Base-by-base conservation (phyloP, 2,113 vertebrate species). In the Micromys minutus region DNA sequence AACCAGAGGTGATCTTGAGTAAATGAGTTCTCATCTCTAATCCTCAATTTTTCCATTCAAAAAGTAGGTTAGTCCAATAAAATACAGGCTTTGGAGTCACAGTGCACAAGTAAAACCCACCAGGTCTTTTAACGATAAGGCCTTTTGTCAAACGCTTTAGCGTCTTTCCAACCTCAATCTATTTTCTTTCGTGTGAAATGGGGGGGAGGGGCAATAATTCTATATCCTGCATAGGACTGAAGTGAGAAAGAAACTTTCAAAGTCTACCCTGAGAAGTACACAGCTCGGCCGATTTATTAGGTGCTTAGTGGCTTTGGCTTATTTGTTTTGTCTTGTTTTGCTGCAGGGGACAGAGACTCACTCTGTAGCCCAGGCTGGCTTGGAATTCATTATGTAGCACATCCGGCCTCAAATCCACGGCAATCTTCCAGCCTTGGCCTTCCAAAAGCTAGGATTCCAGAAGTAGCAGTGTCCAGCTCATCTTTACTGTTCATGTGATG, bases 1-100 rank as follows among this genome's bases (percentile, higher is more conserved):
- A n/a, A 34, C 17, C 39, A 34, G 52, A 31, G 55, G 19, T 63
- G 16, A 77, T 24, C 47, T 29, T 85, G 59, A n/a, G 17, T 67
- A 55, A 92, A 45, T 55, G 59, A 45, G 47, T 93, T 26, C 83
- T 79, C 47, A 69, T 69, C n/a, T 76, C 45, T 87, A 31, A 36
- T 22, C n/a, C 91, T 57, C 36, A 26, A 17, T 24, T 50, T 63
- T 29, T 63, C 67, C 45, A 5, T 42, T n/a, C 15, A 67, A 22
- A 59, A 10, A 67, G 39, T 19, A n/a, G 9, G 59, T 36, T 55
- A 87, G 52, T 11, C 55, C 29, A 31, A 45, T 69, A 67, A 79
- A 86, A 29, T 0, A 24, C 45, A 39, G 69, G 36, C 17, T 92
- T 93, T 3, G 12, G 15, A 72, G 39, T 83, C 52, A 13, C n/a